Base-by-base conservation (phyloP, 2,797 vertebrate species). In the Simalia tracyae region DNA sequence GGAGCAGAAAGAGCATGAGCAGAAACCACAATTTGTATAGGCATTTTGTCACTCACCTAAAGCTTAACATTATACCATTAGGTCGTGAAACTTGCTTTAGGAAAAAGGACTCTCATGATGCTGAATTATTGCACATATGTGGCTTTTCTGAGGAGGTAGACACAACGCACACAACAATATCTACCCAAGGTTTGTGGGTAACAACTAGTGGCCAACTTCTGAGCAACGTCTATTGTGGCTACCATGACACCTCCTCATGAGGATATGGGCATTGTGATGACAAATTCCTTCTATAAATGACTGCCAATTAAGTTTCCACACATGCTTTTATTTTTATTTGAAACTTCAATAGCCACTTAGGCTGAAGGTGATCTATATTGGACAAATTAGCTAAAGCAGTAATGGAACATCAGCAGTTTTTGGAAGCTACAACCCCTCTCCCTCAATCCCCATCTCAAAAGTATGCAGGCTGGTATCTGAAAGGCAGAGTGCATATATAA, bases 21-120 rank as follows among this genome's bases (percentile, higher is more conserved):
- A 90, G 85, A 90, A 84, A 88, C 60, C 50, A 84, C 59, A 42
- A 66, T 89, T 87, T 81, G 8, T 64, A 61, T 88, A 81, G 31
- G 24, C 50, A 56, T 87, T 64, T 84, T 36, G 42, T 26, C 89
- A 63, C 42, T 36, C 50, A 61, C 61, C 42, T 19, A 17, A 90
- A 81, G 59, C 59, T 50, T 87, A 19, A 28, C 31, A 54, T n/a
- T 42, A 12, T 17, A 81, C 12, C 56, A 81, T n/a, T 50, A 87
- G 31, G 59, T 17, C 28, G 28, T 22, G 17, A 57, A 87, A 81
- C 46, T 14, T 57, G 89, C 31, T 87, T 64, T 64, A 19, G 87
- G n/a, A 57, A 81, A 68, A 68, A n/a, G 6, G 22, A 87, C 76
- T 54, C 26, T 17, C 10, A 63, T 60, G 76, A 14, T 60, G 5